Percentiles rank a stretch among this genome's conserved stretches.
Conservation (phyloP, 1,140 invertebrate genomes). For the Lutraria rhynchaena region DNA sequence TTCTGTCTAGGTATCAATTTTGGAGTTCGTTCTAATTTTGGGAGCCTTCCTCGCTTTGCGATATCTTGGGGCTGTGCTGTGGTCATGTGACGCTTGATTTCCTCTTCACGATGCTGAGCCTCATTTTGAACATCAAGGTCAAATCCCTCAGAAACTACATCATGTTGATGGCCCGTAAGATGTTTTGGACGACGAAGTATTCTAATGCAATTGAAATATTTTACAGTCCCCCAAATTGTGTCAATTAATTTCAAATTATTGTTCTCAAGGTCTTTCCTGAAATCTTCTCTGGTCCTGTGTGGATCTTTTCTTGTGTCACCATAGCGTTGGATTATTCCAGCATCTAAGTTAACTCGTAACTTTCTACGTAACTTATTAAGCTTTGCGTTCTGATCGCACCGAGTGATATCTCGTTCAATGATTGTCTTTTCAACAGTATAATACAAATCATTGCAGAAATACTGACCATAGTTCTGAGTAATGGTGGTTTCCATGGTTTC, state of each 20-base stretch:
- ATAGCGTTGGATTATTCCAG: conserved; percentile 29
- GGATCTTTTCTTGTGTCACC: conserved; percentile 54
- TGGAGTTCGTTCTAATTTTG: conserved; percentile 9
- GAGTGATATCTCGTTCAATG: conserved; percentile 41
- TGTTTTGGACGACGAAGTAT: conserved; percentile 46
- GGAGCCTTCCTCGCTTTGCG: conserved; percentile 29
- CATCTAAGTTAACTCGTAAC: conserved; percentile 52
- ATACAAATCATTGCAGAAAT: conserved; percentile 56
- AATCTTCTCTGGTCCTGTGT: conserved; percentile 32
- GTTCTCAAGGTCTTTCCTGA: conserved; percentile 39
- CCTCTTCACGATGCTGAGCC: conserved; percentile 6
- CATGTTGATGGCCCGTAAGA: conserved; percentile 39
- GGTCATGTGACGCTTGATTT: conserved; percentile 44
- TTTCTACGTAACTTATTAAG: conserved; percentile 40
- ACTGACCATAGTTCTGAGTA: conserved; percentile 49
- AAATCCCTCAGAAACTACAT: conserved; percentile 2
- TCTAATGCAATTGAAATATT: conserved; percentile 56
- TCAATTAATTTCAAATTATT: conserved; percentile 55
- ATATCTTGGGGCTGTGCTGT: conserved; percentile 48
- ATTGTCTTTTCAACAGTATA: conserved; percentile 56
- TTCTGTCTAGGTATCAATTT: conserved; percentile 31
- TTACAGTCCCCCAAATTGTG: conserved; percentile 51
- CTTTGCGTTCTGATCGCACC: conserved; percentile 41
- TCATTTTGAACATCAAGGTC: conserved; percentile 29
- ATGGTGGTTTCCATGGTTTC: conserved; percentile 55